Evolutionary conservation across 2,888 invertebrate genomes (phyloP), one percentile per base, ranked within the genome.

Genomic region (Nemotelus nigrinus): DNA sequence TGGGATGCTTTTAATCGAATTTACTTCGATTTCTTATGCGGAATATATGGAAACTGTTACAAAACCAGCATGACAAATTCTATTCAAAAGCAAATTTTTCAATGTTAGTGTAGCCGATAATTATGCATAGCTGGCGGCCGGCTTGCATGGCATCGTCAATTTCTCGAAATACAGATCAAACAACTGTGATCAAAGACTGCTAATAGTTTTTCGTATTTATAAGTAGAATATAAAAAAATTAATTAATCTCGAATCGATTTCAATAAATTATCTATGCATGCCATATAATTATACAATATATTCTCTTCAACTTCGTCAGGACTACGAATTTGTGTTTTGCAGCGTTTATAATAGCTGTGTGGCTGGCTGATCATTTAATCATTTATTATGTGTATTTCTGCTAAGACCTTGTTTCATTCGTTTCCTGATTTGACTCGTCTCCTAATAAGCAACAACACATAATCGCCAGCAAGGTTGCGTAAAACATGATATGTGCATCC

Each of bases 171-270:
- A 25, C 57, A 57, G n/a, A 25, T 25, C 25, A 25, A 25, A 68
- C 8, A 41, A 25, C 25, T 25, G 25, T 25, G 25, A 25, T 53
- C 41, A 43, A 39, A 55, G 44, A 70, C 53, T 55, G 8, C 53
- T 41, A 55, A 53, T 53, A 53, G 25, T 25, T 25, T 25, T 25
- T 25, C 25, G 25, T 25, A 25, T 25, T 25, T 25, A 25, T 25
- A 25, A 25, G 25, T 25, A 25, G 25, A 25, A 25, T 25, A 25
- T 25, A 25, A 25, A 70, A 70, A 53, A 55, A 70, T 50, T 70
- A 70, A 70, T 70, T 70, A 53, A 70, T 53, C 2, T 25, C 10
- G 70, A 41, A 70, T 70, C 53, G 3, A 70, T 70, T 70, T 70
- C n/a, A 50, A 70, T 70, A 70, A 70, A 55, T 70, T 53, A 53